Percentiles rank a stretch among this genome's conserved stretches.
These are phyloP conservation scores for Percopsis transmontana DNA, from an alignment of 2,113 vertebrate species.

Conservation along the genomic window DNA sequence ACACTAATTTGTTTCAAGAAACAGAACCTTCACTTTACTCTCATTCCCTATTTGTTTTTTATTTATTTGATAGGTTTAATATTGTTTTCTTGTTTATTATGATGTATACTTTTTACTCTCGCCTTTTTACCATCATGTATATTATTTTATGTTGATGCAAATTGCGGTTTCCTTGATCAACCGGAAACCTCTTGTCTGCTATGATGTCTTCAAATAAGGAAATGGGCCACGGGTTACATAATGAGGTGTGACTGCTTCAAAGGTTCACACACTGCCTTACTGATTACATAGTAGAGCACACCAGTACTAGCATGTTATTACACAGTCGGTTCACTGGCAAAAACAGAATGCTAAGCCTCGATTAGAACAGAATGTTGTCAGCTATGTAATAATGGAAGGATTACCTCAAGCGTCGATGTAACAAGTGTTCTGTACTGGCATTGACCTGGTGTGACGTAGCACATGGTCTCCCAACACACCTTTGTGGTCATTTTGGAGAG, in stretches of 20 bases:
- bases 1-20: no score
- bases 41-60: no score
- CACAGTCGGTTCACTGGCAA: neutral
- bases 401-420: neutral
- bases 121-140: no score
- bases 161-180: neutral
- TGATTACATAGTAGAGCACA: conserved; percentile 32
- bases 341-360: no score
- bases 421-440: conserved; percentile 5
- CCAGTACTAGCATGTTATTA: conserved; percentile 17
- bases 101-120: no score
- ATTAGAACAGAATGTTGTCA: neutral
- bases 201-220: conserved; percentile 6
- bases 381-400: conserved; percentile 26
- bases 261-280: neutral
- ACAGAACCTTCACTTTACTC: no score
- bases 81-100: no score
- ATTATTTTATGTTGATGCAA: no score
- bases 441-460: conserved; percentile 43
- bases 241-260: conserved; percentile 11
- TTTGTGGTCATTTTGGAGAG: conserved; percentile 40
- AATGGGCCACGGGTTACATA: neutral
- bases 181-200: neutral
- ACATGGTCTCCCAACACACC: conserved; percentile 40
- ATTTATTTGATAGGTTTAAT: no score